Percentiles rank a stretch among this genome's conserved stretches.
Conservation (phyloP, 2,797 vertebrate species). For the Monodelphis domestica region DNA sequence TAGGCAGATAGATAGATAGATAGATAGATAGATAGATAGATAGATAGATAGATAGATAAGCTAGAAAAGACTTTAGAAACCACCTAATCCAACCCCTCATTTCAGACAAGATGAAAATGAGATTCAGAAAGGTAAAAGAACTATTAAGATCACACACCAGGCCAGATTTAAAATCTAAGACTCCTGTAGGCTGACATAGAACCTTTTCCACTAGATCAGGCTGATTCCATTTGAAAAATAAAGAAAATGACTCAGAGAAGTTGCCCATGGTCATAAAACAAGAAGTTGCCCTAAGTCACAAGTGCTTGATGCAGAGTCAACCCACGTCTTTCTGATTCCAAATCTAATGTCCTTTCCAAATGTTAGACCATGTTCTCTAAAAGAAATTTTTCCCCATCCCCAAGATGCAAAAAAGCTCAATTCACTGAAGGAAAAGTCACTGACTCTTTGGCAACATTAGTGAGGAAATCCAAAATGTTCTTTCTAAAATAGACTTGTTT, state of each 20-base stretch:
- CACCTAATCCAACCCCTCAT: not conserved
- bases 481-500: not conserved
- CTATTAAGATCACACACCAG: not conserved
- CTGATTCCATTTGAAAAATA: not conserved
- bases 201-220: not conserved
- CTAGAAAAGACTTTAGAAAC: not conserved
- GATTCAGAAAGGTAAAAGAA: not conserved
- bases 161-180: not conserved
- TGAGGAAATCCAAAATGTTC: not conserved
- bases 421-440: conserved; percentile 5
- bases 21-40: too few species aligned
- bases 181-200: not conserved
- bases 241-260: not conserved
- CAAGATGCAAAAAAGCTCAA: not conserved
- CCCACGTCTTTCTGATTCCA: not conserved
- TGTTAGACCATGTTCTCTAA: not conserved
- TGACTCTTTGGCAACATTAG: not conserved
- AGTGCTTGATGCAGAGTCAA: not conserved
- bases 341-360: not conserved
- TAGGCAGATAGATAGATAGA: too few species aligned
- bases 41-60: not conserved
- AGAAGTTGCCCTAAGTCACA: not conserved
- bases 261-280: not conserved
- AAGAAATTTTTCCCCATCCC: not conserved
- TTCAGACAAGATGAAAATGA: not conserved